Conservation (phyloP, 2,797 vertebrate genomes). For the Naso thynnoides region DNA sequence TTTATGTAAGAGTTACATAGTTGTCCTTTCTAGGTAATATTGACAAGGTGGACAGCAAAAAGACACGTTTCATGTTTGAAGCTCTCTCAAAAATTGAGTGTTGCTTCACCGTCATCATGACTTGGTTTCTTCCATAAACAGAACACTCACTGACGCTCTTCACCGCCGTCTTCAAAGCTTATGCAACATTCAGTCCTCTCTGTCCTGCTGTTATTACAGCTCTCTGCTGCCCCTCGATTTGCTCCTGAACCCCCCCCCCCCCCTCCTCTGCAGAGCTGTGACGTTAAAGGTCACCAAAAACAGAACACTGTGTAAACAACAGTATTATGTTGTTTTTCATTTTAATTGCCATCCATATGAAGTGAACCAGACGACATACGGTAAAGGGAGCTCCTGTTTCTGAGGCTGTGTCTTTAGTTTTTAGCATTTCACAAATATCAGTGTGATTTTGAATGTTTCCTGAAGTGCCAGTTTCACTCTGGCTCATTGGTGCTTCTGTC, state of each 20-base stretch:
- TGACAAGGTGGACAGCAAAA: neutral
- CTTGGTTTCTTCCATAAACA: neutral
- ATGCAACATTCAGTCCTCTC: neutral
- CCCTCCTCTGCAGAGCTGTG: neutral
- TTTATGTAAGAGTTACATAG: neutral
- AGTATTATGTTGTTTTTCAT: too few relatives aligned
- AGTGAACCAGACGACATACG: neutral
- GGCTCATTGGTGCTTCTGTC: neutral
- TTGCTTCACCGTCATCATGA: neutral
- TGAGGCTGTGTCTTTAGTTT: neutral
- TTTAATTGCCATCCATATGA: neutral
- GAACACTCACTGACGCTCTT: neutral
- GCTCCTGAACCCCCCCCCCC: neutral
- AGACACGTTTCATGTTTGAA: neutral
- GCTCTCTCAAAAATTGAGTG: neutral
- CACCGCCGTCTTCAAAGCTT: neutral
- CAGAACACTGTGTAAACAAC: neutral
- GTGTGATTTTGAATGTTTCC: neutral
- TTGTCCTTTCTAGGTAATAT: neutral
- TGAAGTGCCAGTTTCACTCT: neutral
- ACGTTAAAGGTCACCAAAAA: neutral
- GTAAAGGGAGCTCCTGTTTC: neutral
- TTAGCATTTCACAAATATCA: neutral
- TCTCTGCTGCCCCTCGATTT: neutral
- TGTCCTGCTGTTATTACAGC: constrained; percentile 1